phyloP scores from a whole-genome alignment of 2,888 invertebrate genomes.

The Orchesellides sinensis region DNA sequence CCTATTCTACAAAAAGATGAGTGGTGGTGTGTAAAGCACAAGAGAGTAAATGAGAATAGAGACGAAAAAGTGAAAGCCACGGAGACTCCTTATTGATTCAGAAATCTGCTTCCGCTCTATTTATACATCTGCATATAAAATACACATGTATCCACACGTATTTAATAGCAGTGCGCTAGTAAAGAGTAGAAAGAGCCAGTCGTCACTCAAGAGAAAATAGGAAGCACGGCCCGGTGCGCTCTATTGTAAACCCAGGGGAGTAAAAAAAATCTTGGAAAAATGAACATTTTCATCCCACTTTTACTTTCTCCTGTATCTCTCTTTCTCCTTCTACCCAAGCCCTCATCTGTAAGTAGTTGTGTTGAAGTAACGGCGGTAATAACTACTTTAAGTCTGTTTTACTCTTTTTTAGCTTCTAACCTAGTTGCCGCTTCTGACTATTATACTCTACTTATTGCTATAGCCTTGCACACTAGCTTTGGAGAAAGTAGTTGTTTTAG shows the following conservation, averaged over 20 bases:
- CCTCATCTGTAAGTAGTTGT: conserved; percentile 44
- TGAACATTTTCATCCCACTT: conserved; percentile 44
- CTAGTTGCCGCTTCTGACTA: conserved; percentile 25
- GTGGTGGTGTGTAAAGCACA: conserved; percentile 32
- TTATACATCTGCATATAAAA: not conserved
- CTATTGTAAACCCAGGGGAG: conserved; percentile 43
- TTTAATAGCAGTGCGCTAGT: no score
- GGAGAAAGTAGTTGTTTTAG: no score
- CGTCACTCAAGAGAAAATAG: conserved; percentile 35
- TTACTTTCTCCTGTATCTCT: conserved; percentile 23
- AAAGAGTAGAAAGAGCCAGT: conserved; percentile 19
- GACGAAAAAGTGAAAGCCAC: not conserved
- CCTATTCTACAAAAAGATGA: conserved; percentile 39
- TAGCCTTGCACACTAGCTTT: no score
- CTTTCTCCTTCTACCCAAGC: conserved; percentile 20
- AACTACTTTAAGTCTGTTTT: conserved; percentile 55
- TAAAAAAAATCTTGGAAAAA: conserved; percentile 22
- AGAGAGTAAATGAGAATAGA: conserved; percentile 7
- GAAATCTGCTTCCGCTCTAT: conserved; percentile 38
- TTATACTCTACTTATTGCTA: not conserved
- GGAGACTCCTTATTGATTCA: conserved; percentile 42
- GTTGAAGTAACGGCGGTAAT: conserved; percentile 55
- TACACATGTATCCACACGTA: not conserved
- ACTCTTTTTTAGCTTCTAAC: conserved; percentile 36
- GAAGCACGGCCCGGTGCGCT: not conserved